These are phyloP conservation scores for Meandrina meandrites DNA, from an alignment of 92 coral and sea anemone species.

Conservation along the genomic window DNA sequence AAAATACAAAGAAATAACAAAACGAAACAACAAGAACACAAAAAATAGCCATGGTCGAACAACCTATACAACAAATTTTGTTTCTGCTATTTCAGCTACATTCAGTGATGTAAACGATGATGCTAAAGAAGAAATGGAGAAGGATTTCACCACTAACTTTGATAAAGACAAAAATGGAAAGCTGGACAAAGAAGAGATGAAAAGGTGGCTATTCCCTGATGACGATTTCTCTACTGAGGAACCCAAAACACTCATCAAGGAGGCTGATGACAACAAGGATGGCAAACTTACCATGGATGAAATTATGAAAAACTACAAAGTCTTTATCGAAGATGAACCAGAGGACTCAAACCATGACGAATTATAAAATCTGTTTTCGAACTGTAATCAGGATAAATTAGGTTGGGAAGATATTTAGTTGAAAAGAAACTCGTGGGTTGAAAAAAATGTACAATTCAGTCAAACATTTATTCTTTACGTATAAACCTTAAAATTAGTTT, in stretches of 20 bases:
- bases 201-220: constrained; percentile 83
- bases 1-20: too few species aligned
- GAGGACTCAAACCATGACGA: constrained; percentile 72
- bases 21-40: too few species aligned
- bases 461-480: not conserved
- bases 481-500: not conserved
- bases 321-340: constrained; percentile 71
- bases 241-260: constrained; percentile 81
- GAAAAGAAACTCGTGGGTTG: not conserved
- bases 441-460: not conserved
- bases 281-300: constrained; percentile 88
- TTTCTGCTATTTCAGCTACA: constrained; percentile 43
- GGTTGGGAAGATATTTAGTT: not conserved
- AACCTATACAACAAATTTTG: not conserved
- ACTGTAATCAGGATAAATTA: not conserved
- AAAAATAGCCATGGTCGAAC: not conserved
- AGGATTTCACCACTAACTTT: constrained; percentile 70
- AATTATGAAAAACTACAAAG: constrained; percentile 72
- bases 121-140: constrained; percentile 79
- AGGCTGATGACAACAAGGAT: constrained; percentile 84
- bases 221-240: constrained; percentile 84
- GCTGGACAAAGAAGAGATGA: constrained; percentile 70
- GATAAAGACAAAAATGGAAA: constrained; percentile 83
- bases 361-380: constrained; percentile 47
- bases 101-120: constrained; percentile 80